Conservation (phyloP, 2,797 vertebrate genomes). For the Momotus momota region DNA sequence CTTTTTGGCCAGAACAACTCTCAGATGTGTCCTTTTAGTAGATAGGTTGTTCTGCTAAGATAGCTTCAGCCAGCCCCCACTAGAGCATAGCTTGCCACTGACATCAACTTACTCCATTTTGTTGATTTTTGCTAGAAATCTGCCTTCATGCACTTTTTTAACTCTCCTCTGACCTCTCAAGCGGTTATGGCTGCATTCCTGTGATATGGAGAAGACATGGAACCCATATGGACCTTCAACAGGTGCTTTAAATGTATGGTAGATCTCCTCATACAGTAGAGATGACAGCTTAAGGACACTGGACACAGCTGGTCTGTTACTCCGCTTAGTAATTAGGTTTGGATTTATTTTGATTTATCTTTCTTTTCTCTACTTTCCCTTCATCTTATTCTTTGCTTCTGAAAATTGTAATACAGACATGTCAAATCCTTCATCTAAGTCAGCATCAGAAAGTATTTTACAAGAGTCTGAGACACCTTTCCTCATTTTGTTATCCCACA, state of each 20-base stretch:
- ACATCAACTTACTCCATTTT: background rate
- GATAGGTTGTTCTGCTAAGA: background rate
- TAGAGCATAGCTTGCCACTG: background rate
- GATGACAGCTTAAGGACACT: background rate
- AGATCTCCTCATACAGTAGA: background rate
- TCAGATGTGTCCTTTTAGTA: background rate
- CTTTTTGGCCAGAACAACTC: background rate
- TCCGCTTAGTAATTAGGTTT: background rate
- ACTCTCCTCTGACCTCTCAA: background rate
- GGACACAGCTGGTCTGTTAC: background rate
- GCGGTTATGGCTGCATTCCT: background rate
- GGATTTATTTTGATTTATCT: background rate
- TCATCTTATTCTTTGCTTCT: background rate
- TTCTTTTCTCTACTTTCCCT: background rate
- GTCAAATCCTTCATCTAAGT: background rate
- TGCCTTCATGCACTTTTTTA: background rate
- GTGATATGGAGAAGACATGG: background rate
- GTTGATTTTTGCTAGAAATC: background rate
- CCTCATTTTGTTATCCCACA: background rate
- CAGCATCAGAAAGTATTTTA: background rate
- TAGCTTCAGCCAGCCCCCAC: background rate
- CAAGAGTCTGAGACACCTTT: background rate
- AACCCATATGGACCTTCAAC: background rate
- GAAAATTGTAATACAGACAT: background rate
- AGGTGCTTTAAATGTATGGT: background rate